Base-by-base conservation (phyloP, 1,140 invertebrate genomes). In the Ectropis grisescens region DNA sequence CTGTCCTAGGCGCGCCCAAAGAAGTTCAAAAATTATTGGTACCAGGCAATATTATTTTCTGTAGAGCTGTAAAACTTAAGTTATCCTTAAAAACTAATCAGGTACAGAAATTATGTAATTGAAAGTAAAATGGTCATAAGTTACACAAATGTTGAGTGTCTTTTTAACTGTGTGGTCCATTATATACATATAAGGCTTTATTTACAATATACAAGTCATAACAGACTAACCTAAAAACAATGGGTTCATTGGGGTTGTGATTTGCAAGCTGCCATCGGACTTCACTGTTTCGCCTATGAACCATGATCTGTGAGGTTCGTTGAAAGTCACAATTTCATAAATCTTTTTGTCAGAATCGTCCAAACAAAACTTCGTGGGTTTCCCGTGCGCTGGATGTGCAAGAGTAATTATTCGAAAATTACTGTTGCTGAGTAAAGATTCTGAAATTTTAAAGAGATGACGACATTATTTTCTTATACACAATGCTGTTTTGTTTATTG, bases 351-450 rank as follows among this genome's bases (percentile, higher is more conserved):
- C 24, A 72, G 60, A 35, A 19, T 84, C 83, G 52, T 80, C 67
- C 28, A 91, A 84, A 33, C 89, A 75, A 53, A 88, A 91, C 58
- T 89, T 84, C 2, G 86, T 81, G 19, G 85, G 71, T 42, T 83
- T 78, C 43, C 83, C 82, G n/a, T 84, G 82, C 11, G 85, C 84
- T 28, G 89, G 90, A 72, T 91, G 89, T 41, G 86, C 74, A 9
- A 91, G 84, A 51, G 92, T 88, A 8, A 92, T 87, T 28, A 94
- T 88, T 52, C 86, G 87, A 15, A 90, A 89, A n/a, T 86, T 86
- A 8, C 85, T 87, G 38, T 87, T 88, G 39, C 85, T 85, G 44
- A 82, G 68, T 33, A 85, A 66, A 28, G 82, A 78, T 48, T 88
- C 86, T 61, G 80, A 47, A 51, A 80, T 19, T 3, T 53, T 26